Base-by-base conservation (phyloP, 2,797 vertebrate genomes). In the Cyprinodon diabolis region DNA sequence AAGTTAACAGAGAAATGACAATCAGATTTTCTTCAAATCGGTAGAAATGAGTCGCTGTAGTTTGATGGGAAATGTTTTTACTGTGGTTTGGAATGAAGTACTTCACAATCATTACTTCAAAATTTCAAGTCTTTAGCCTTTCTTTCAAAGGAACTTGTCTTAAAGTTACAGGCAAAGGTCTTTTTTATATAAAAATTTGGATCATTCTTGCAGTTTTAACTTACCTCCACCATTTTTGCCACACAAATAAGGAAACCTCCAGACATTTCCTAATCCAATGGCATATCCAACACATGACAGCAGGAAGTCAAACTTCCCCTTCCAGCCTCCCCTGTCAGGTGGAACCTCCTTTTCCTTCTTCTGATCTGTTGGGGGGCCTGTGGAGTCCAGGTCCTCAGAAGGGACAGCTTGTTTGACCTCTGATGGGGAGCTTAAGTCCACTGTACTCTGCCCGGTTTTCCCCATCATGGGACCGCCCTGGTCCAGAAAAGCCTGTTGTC, bases 141-240 rank as follows among this genome's bases (percentile, higher is more conserved):
- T 65, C 40, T 45, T 2, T 23, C 21, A 23, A 47, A 65, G 19
- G 12, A 63, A 43, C 40, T 62, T 2, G 45, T 4, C 4, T 49
- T 49, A 49, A 49, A 49, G 3, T 19, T 21, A 13, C 21, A n/a
- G 10, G 4, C 35, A 11, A 63, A n/a, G 6, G 40, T 43, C 40
- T 45, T 23, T 2, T 65, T 65, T 45, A 57, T 57, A 15, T 56
- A 30, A 23, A 25, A 2, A 63, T 66, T 47, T 66, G 40, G 2
- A 35, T 69, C 23, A 35, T 3, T 56, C 43, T 35, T 19, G n/a
- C 35, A 47, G 25, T 1, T 48, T 11, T 4, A 9, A 37, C 92
- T 95, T 84, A 97, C 97, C 97, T 94, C 97, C 97, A 76, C 97
- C 97, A 0, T 97, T 98, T 89, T 97, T 98, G 80, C 97, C 97